Percentiles rank a stretch among this genome's conserved stretches.
phyloP scores from a whole-genome alignment of 2,797 vertebrate species.

The Leptatherina wallacei region DNA sequence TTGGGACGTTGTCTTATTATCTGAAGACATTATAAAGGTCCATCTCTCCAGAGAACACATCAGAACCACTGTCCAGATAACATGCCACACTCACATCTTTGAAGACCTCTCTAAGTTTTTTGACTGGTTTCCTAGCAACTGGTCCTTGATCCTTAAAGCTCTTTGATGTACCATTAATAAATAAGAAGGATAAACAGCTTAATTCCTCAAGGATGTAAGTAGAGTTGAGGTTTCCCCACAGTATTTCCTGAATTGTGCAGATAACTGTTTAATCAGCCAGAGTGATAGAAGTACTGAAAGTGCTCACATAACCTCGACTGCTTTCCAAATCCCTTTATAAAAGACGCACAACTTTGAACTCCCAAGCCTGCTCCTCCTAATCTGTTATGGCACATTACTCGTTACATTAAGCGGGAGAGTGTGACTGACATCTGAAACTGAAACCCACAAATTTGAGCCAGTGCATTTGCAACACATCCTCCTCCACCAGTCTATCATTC shows the following conservation, averaged over 20 bases:
- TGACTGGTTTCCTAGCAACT: slow-evolving; percentile 73
- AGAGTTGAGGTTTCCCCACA: slow-evolving; percentile 45
- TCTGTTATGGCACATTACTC: slow-evolving; percentile 59
- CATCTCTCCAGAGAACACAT: slow-evolving; percentile 23
- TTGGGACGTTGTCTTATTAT: slow-evolving; percentile 36
- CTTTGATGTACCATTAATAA: slow-evolving; percentile 76
- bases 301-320: slow-evolving; percentile 45
- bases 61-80: slow-evolving; percentile 21
- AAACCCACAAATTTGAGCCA: slow-evolving; percentile 36
- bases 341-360: slow-evolving; percentile 63
- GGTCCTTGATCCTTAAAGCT: slow-evolving; percentile 53
- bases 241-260: slow-evolving; percentile 58
- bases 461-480: slow-evolving; percentile 37
- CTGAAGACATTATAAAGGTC: slow-evolving; percentile 32
- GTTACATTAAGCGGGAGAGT: slow-evolving; percentile 59
- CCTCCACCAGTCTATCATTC: slow-evolving; percentile 47
- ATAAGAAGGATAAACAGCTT: slow-evolving; percentile 74
- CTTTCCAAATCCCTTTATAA: slow-evolving; percentile 55
- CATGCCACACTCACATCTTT: slow-evolving; percentile 37
- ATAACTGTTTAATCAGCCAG: slow-evolving; percentile 73
- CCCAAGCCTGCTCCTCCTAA: slow-evolving; percentile 51
- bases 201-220: slow-evolving; percentile 64
- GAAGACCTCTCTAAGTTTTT: slow-evolving; percentile 59
- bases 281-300: slow-evolving; percentile 48
- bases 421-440: slow-evolving; percentile 53